Conservation (phyloP, 2,797 vertebrate species). For the Anolis apletophallus region DNA sequence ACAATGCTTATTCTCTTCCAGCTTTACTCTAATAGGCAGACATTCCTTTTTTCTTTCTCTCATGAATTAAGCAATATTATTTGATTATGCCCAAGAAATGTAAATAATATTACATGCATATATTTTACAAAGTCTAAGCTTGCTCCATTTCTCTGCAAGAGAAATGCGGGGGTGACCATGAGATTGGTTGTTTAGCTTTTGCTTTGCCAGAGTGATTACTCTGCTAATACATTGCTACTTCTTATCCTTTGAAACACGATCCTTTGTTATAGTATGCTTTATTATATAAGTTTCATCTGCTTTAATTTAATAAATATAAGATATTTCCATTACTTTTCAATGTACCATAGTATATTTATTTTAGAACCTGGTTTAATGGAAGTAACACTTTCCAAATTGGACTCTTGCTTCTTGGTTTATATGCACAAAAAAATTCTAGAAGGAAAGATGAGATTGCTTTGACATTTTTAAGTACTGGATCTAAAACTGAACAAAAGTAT, state of each 20-base stretch:
- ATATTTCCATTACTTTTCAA: not conserved
- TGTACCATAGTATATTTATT: not conserved
- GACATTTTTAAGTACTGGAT: not conserved
- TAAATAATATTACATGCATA: too few relatives aligned
- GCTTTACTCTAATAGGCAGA: too few relatives aligned
- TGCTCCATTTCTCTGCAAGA: too few relatives aligned
- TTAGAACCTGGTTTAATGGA: not conserved
- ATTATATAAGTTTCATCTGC: not conserved
- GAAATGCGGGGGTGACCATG: too few relatives aligned
- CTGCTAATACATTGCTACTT: too few relatives aligned
- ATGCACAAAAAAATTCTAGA: not conserved
- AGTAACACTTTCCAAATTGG: not conserved
- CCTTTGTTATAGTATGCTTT: not conserved
- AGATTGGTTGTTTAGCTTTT: too few relatives aligned
- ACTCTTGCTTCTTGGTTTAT: not conserved
- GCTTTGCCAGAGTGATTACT: too few relatives aligned
- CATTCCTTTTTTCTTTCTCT: too few relatives aligned
- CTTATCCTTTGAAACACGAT: not conserved
- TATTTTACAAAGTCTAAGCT: too few relatives aligned
- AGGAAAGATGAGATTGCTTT: not conserved
- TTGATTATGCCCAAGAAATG: too few relatives aligned
- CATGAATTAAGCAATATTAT: too few relatives aligned
- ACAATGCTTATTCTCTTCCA: too few relatives aligned
- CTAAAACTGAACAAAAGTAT: not conserved
- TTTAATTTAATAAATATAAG: not conserved